Percentiles rank a stretch among this genome's conserved stretches.
phyloP scores from a whole-genome alignment of 2,113 vertebrate genomes.

The Anolis sagrei region DNA sequence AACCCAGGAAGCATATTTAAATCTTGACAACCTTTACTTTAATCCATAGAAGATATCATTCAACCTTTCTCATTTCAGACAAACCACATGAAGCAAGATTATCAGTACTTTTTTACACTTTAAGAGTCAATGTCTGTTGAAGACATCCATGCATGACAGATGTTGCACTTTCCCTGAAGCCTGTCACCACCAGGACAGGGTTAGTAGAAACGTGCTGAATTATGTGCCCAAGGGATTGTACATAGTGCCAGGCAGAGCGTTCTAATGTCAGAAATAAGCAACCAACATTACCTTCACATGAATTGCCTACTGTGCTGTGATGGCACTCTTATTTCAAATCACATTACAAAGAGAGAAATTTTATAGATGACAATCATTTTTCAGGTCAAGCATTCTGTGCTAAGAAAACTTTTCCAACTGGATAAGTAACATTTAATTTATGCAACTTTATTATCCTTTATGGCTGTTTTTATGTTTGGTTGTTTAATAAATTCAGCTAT shows the following conservation, averaged over 20 bases:
- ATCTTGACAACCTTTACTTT: not conserved
- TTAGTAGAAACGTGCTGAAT: constrained; percentile 9
- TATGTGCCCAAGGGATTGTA: constrained; percentile 30
- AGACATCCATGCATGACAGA: constrained; percentile 16
- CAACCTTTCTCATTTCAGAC: not conserved
- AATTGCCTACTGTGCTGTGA: constrained; percentile 1
- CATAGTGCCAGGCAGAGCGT: constrained; percentile 11
- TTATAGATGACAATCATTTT: constrained; percentile 6
- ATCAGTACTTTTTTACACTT: constrained; percentile 3
- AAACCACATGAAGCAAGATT: constrained; percentile 5
- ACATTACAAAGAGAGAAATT: constrained; percentile 25
- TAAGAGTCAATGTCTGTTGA: not conserved
- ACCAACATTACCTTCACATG: constrained; percentile 25
- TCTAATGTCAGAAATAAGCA: constrained; percentile 29
- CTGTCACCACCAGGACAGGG: constrained; percentile 14
- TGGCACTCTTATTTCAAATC: constrained; percentile 30
- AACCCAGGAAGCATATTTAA: not conserved
- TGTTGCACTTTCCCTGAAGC: constrained; percentile 23
- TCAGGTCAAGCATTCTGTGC: constrained; percentile 24
- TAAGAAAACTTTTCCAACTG: constrained; percentile 13
- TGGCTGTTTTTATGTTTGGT: too few relatives aligned
- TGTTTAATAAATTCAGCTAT: not conserved
- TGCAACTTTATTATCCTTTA: not conserved
- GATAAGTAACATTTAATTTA: not conserved
- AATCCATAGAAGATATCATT: not conserved